Percentiles rank a stretch among this genome's conserved stretches.
Evolutionary conservation across 2,113 vertebrate species (phyloP).

Genomic region (Sarotherodon lohbergeri): DNA sequence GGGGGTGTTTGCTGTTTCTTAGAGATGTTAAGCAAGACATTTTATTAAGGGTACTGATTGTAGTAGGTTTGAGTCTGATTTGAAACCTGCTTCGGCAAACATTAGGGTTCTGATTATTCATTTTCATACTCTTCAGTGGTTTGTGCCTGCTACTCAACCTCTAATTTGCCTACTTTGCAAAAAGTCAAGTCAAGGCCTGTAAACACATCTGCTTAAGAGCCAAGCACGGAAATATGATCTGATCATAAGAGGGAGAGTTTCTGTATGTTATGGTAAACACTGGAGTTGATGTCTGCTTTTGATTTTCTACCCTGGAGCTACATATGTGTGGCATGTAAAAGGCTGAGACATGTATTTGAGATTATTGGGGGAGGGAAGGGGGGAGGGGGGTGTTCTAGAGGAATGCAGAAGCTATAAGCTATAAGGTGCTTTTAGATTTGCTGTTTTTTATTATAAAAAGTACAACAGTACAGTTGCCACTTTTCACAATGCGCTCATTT

Average conservation of each 20-base stretch:
- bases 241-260: neutral
- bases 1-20: neutral
- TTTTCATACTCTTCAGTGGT: neutral
- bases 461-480: neutral
- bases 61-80: neutral
- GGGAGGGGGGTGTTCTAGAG: neutral
- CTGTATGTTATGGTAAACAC: neutral
- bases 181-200: neutral
- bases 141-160: neutral
- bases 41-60: neutral
- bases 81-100: neutral
- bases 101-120: neutral
- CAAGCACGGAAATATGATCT: neutral
- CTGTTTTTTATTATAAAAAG: neutral
- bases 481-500: neutral
- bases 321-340: neutral
- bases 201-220: neutral
- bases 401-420: neutral
- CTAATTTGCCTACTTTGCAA: neutral
- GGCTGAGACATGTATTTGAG: neutral
- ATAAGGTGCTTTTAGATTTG: neutral
- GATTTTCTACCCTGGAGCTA: constrained; percentile 6
- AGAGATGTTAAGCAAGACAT: neutral
- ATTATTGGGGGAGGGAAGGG: neutral
- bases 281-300: constrained; percentile 16